Conservation (phyloP, 2,797 vertebrate species). For the Taeniopygia guttata region DNA sequence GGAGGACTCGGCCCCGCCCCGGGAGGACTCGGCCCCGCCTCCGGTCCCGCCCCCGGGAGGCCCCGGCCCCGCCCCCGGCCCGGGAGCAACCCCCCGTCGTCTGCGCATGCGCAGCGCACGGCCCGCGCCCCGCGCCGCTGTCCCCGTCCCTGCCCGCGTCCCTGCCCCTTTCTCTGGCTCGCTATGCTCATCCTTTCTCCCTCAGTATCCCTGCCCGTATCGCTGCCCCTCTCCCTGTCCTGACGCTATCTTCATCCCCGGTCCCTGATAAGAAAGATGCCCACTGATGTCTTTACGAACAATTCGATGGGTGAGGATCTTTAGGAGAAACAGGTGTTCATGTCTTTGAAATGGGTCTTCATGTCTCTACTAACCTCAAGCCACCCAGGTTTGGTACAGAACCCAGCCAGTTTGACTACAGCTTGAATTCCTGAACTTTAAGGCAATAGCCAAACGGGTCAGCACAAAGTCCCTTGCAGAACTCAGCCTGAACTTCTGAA, state of each 20-base stretch:
- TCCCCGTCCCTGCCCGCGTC: neutral
- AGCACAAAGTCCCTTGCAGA: neutral
- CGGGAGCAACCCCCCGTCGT: fast-evolving
- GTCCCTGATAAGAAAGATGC: too few species aligned
- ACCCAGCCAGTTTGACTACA: too few species aligned
- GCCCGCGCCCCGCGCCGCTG: neutral
- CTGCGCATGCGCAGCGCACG: neutral
- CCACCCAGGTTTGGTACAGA: neutral
- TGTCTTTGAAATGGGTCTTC: neutral
- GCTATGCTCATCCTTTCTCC: neutral
- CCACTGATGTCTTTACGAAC: neutral
- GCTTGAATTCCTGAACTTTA: neutral
- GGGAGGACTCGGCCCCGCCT: too few species aligned
- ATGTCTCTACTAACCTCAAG: neutral
- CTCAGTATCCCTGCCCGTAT: neutral
- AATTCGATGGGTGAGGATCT: too few species aligned
- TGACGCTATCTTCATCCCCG: neutral
- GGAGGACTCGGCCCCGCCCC: too few species aligned
- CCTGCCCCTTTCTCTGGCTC: too few species aligned
- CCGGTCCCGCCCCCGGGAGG: too few species aligned
- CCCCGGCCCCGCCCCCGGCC: too few species aligned
- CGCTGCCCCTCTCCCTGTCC: neutral
- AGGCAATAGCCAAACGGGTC: too few species aligned
- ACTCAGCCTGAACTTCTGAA: neutral
- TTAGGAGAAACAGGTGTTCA: neutral